Conservation (phyloP, 2,888 invertebrate genomes). For the Synergus japonicus region DNA sequence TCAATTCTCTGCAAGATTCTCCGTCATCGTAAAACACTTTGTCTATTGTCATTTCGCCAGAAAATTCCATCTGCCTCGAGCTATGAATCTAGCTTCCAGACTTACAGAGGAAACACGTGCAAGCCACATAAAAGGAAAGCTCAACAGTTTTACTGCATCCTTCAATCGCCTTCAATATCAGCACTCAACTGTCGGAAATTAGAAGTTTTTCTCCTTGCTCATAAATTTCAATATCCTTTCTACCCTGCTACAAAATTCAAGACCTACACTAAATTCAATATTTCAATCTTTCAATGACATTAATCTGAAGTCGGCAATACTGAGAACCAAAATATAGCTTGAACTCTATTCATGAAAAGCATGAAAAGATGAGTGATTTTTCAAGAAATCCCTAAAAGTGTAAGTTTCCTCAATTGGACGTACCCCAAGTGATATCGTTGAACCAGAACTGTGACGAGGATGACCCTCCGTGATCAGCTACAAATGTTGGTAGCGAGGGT, state of each 20-base stretch:
- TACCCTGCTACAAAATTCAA: neutral
- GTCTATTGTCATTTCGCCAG: neutral
- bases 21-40: neutral
- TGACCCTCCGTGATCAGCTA: slow-evolving; percentile 71
- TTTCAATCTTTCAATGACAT: neutral
- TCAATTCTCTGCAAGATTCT: neutral
- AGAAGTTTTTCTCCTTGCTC: neutral
- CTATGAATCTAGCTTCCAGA: neutral
- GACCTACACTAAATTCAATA: neutral
- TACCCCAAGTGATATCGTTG: slow-evolving; percentile 77
- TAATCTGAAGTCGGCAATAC: neutral
- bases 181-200: neutral
- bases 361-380: neutral
- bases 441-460: slow-evolving; percentile 71
- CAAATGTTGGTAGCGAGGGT: slow-evolving; percentile 71
- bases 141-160: slow-evolving; percentile 2
- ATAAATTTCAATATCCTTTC: neutral
- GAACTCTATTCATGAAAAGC: neutral
- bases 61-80: neutral
- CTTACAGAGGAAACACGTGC: neutral
- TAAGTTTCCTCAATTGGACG: slow-evolving; percentile 54
- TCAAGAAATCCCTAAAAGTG: neutral
- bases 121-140: neutral
- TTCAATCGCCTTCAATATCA: neutral
- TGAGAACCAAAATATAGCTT: neutral